Base-by-base conservation (phyloP, 2,888 invertebrate species). In the Diloba caeruleocephala region DNA sequence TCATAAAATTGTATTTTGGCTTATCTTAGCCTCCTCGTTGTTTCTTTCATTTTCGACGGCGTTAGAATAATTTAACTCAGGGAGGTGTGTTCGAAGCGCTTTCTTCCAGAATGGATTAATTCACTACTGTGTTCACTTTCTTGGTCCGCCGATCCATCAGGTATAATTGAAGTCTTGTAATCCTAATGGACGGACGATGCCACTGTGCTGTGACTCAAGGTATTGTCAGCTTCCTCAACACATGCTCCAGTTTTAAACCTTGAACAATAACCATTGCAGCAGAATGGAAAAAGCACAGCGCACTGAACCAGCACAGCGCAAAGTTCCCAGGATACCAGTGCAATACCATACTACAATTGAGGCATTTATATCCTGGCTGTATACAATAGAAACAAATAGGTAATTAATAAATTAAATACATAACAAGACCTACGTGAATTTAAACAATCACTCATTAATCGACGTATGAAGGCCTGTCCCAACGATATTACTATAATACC, bases 201-300 rank as follows among this genome's bases (percentile, higher is more conserved):
- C 45, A 63, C 13, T 6, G 63, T 54, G 6, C 23, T 45, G 8
- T 37, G 53, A 10, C 36, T 50, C 10, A 15, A 49, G n/a, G 32
- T 12, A 32, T 38, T 23, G 2, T 28, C 41, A 5, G 53, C 32
- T 3, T 68, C 71, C 3, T 65, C 63, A 4, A 36, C 31, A 48
- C 82, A 83, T 44, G 78, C 78, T 0, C 66, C 72, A 0, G 67
- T 67, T 58, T 74, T 75, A 15, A 52, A 57, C 13, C 71, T 60
- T 2, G 82, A 81, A 50, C 82, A 83, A n/a, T 75, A 75, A 7
- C 82, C 84, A 21, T 78, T 78, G 21, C 76, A 68, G 49, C 83
- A 83, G 53, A 64, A 76, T 2, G 80, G 77, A 15, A 81, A 75
- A 1, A 74, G 49, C 0, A 78, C 80, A 8, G 73, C 72, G 46